Base-by-base conservation (phyloP, 2,113 vertebrate genomes). In the Elgaria multicarinata region DNA sequence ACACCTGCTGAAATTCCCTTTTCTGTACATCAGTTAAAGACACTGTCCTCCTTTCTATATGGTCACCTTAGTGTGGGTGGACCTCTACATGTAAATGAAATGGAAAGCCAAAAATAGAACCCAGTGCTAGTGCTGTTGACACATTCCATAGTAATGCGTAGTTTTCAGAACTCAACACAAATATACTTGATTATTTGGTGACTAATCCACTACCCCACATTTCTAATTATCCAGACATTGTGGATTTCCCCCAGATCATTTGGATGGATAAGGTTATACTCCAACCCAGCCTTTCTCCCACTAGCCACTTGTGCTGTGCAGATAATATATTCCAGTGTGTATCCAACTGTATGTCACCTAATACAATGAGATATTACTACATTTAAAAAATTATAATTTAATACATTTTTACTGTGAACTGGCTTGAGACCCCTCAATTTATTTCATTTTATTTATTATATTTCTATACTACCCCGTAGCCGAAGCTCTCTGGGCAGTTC, bases 301-400 rank as follows among this genome's bases (percentile, higher is more conserved):
- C 3, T 28, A 83, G 62, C 28, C 18, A 5, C 55, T 83, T 75
- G 36, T 72, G 64, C 6, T 85, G 42, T n/a, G 46, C 62, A 44
- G 81, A 44, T 10, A 22, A 8, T 58, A 62, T 58, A 64, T 67
- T 18, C 33, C 55, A 67, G 33, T n/a, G 18, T 33, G 50, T 80
- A 42, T 22, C 39, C 36, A n/a, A 26, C 28, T 62, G 18, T 4
- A 44, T 71, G 28, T 74, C 78, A 72, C 50, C 33, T 74, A 62
- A 66, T 53, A 67, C 55, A 84, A 20, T 39, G 33, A 42, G 13
- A 16, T 62, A 36, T 31, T 64, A n/a, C 42, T 26, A 67, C 36
- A 24, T 53, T 77, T 83, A 77, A 67, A 64, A 83, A 53, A n/a
- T 50, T 64, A 89, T 46, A 26, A 76, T 83, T 76, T 66, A 71